A percentile compares a stretch with the other conserved stretches of the same genome.
Conservation (phyloP, 2,113 vertebrate genomes). For the Daphoenositta chrysoptera region DNA sequence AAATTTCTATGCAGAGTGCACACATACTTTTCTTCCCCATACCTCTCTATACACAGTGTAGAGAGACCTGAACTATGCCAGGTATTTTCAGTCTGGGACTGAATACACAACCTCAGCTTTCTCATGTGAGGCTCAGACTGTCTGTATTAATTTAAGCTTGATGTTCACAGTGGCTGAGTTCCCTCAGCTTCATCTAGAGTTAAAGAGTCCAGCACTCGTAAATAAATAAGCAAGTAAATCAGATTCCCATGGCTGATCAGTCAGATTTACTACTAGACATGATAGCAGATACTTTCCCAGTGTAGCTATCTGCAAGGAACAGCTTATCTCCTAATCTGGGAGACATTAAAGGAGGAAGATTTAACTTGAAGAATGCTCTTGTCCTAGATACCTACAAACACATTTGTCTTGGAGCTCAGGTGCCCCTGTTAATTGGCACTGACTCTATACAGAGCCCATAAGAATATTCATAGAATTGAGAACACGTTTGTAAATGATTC, state of each 20-base stretch:
- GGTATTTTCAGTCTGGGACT: not conserved
- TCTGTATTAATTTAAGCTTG: not conserved
- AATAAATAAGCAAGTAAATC: conserved; percentile 17
- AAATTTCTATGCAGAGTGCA: not conserved
- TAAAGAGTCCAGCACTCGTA: not conserved
- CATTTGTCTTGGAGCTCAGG: not conserved
- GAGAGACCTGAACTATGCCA: not conserved
- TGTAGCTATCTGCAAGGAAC: not conserved
- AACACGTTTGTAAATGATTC: conserved; percentile 28
- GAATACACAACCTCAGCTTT: not conserved
- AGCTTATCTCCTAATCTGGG: not conserved
- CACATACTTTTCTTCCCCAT: not conserved
- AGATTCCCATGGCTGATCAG: not conserved
- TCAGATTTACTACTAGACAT: not conserved
- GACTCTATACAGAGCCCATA: not conserved
- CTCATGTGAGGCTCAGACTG: not conserved
- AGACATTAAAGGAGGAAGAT: not conserved
- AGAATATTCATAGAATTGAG: not conserved
- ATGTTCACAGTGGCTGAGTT: not conserved
- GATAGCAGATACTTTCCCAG: not conserved
- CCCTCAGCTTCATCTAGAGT: not conserved
- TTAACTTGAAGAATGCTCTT: not conserved
- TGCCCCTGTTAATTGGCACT: not conserved
- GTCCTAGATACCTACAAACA: conserved; percentile 6
- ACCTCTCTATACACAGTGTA: not conserved